Conservation (phyloP, 1,140 invertebrate species). For the Grapholita molesta region DNA sequence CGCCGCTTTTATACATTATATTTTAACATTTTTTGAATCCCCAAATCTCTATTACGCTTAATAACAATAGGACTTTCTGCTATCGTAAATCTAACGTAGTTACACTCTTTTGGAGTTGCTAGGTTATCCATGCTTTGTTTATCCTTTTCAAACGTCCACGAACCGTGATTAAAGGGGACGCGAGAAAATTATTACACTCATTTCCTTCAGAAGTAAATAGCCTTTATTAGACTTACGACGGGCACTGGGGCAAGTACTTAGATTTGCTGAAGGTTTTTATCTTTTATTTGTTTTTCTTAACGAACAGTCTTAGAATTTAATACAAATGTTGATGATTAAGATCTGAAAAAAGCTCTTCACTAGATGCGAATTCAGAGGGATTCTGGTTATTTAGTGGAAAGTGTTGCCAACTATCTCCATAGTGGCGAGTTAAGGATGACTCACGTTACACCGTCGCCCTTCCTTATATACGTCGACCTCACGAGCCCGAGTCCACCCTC, state of each 20-base stretch:
- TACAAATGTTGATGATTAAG: background rate
- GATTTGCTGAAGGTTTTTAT: background rate
- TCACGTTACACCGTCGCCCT: too few species aligned
- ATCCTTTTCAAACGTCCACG: background rate
- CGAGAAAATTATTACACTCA: conserved; percentile 2
- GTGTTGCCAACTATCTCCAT: too few species aligned
- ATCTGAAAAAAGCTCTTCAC: too few species aligned
- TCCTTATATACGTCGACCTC: too few species aligned
- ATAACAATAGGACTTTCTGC: background rate
- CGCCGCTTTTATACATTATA: background rate
- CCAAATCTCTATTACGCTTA: background rate
- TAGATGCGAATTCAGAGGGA: too few species aligned
- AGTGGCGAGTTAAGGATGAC: too few species aligned
- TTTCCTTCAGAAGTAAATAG: conserved; percentile 9
- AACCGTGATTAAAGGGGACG: conserved; percentile 11
- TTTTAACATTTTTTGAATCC: conserved; percentile 2
- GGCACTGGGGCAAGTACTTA: background rate
- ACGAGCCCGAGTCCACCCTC: too few species aligned
- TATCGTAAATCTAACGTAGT: background rate
- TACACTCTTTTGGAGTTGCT: background rate
- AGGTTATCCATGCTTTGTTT: background rate
- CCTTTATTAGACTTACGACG: background rate
- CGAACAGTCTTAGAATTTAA: background rate
- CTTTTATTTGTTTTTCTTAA: background rate
- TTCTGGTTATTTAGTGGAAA: too few species aligned